phyloP scores from a whole-genome alignment of 2,797 vertebrate genomes.

The Aselliscus stoliczkanus region DNA sequence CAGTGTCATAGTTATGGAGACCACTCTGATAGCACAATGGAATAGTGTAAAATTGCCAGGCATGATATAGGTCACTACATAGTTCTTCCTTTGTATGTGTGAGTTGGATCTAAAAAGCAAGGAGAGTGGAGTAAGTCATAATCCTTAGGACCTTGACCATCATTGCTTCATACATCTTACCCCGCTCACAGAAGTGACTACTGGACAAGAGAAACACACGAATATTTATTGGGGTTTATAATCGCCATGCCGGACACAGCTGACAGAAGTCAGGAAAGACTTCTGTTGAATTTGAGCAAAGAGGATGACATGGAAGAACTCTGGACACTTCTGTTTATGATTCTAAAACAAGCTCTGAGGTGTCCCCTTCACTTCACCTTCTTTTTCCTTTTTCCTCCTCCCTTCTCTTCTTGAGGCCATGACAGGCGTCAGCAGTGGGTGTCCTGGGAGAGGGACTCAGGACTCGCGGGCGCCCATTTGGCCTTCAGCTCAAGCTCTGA shows the following conservation, averaged over 20 bases:
- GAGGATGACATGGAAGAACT: neutral
- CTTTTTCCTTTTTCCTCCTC: neutral
- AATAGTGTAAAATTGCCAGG: neutral
- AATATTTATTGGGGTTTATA: neutral
- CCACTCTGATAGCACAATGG: neutral
- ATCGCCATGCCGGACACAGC: fast-evolving
- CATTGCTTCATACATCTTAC: neutral
- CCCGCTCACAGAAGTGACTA: neutral
- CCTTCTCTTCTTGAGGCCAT: neutral
- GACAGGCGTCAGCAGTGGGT: neutral
- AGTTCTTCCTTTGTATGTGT: neutral
- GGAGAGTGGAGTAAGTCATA: neutral
- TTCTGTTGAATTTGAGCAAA: neutral
- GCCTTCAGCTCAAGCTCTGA: neutral
- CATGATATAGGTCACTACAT: neutral
- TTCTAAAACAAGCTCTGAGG: neutral
- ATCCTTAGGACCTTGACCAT: neutral
- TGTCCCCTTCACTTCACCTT: neutral
- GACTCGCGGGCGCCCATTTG: fast-evolving
- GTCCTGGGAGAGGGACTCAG: neutral
- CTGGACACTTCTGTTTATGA: neutral
- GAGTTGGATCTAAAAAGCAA: neutral
- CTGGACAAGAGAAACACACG: neutral
- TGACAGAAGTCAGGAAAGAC: neutral
- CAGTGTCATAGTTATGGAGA: neutral